phyloP scores from a whole-genome alignment of 2,888 invertebrate species.

The Xestia sexstrigata region DNA sequence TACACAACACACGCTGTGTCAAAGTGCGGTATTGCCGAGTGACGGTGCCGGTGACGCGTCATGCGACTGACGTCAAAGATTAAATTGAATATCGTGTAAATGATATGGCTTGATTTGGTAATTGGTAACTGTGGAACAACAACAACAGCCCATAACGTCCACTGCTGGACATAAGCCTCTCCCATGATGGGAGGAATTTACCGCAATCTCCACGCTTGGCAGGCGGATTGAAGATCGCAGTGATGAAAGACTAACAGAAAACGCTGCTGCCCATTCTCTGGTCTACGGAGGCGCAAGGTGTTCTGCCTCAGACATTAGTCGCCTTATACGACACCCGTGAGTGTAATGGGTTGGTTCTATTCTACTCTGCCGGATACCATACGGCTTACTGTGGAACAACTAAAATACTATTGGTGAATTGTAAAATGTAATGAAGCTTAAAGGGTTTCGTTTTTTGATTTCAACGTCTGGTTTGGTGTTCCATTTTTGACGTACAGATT shows the following conservation, averaged over 20 bases:
- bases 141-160: too few species aligned
- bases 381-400: not conserved
- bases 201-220: too few species aligned
- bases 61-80: slow-evolving; percentile 44
- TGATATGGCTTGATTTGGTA: slow-evolving; percentile 15
- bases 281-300: too few species aligned
- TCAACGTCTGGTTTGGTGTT: not conserved
- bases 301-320: too few species aligned
- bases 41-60: slow-evolving; percentile 16
- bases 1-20: slow-evolving; percentile 43
- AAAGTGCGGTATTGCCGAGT: slow-evolving; percentile 42
- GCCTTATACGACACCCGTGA: too few species aligned
- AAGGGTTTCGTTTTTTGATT: not conserved
- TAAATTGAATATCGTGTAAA: slow-evolving; percentile 36
- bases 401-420: not conserved
- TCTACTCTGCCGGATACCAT: too few species aligned
- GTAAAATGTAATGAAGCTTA: not conserved
- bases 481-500: not conserved
- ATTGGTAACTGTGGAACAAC: not conserved
- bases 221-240: too few species aligned
- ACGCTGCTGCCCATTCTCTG: too few species aligned
- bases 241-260: too few species aligned
- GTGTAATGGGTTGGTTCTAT: too few species aligned
- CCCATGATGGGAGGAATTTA: too few species aligned
- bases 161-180: too few species aligned